Base-by-base conservation (phyloP, 2,113 vertebrate species). In the Equus przewalskii region DNA sequence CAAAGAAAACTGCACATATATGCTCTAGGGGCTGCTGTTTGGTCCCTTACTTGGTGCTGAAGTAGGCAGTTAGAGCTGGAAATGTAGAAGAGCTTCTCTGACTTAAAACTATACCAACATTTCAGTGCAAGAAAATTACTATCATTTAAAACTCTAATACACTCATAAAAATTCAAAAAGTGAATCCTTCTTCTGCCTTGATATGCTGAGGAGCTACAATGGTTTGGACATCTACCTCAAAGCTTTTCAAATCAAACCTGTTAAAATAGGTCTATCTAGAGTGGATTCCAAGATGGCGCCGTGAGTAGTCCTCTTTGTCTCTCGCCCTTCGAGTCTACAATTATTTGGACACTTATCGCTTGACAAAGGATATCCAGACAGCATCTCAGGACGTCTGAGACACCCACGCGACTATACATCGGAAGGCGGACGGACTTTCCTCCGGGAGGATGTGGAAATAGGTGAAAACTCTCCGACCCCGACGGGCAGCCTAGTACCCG, bases 111-210 rank as follows among this genome's bases (percentile, higher is more conserved):
- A 16, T 3, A 49, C 41, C 69, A 80, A 15, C 75, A 84, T 70
- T 41, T 97, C 41, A 95, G 46, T 90, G 97, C 91, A 96, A 62
- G 28, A 69, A 96, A 95, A 96, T 97, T 70, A 85, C 75, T 62
- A 46, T 54, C 65, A 90, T 28, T 98, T 96, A 97, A 96, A 95
- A 97, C 82, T 67, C 91, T 92, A 97, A 98, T 83, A 83, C 36
- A 18, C 13, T 96, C 94, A 91, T 51, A 91, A 90, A 72, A 95
- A 62, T 80, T 96, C 73, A 94, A 97, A 79, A 83, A 95, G 96
- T 89, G 78, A 46, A 65, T 90, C 30, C 90, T 62, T 69, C 73
- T 96, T 91, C 58, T 12, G 60, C 88, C 60, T 26, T 93, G 95
- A 49, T 67, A 88, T 73, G 22, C 1, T 73, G 36, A 97, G 97